phyloP scores from a whole-genome alignment of 2,888 invertebrate genomes.

The Heliconius hortense region DNA sequence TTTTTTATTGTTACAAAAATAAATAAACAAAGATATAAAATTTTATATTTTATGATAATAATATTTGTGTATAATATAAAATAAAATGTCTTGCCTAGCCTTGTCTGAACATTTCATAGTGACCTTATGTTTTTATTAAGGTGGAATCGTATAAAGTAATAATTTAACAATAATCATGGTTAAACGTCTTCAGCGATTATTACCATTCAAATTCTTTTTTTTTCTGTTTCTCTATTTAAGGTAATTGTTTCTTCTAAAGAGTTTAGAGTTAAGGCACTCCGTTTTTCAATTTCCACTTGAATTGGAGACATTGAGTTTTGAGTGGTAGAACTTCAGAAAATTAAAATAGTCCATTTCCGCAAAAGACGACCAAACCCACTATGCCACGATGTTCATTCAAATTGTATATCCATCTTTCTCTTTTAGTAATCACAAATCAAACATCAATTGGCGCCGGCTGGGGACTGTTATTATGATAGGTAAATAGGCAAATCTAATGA shows the following conservation, averaged over 20 bases:
- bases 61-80: background rate
- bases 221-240: background rate
- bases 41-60: background rate
- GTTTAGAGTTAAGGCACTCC: background rate
- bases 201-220: background rate
- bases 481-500: slow-evolving; percentile 53
- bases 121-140: slow-evolving; percentile 8
- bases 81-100: slow-evolving; percentile 6
- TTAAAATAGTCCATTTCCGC: background rate
- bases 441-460: slow-evolving; percentile 49
- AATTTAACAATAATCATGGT: background rate
- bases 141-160: slow-evolving; percentile 3
- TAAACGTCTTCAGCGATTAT: background rate
- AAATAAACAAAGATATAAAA: slow-evolving; percentile 15
- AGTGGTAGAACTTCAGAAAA: too few relatives aligned
- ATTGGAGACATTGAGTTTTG: background rate
- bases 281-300: background rate
- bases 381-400: background rate
- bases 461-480: slow-evolving; percentile 53
- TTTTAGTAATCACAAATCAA: slow-evolving; percentile 47
- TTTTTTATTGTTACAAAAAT: slow-evolving; percentile 20
- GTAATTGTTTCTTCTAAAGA: too few relatives aligned
- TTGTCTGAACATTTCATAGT: background rate
- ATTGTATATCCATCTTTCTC: slow-evolving; percentile 22
- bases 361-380: background rate